These are phyloP conservation scores for Numenius arquata DNA, from an alignment of 2,113 vertebrate species.

Conservation along the genomic window DNA sequence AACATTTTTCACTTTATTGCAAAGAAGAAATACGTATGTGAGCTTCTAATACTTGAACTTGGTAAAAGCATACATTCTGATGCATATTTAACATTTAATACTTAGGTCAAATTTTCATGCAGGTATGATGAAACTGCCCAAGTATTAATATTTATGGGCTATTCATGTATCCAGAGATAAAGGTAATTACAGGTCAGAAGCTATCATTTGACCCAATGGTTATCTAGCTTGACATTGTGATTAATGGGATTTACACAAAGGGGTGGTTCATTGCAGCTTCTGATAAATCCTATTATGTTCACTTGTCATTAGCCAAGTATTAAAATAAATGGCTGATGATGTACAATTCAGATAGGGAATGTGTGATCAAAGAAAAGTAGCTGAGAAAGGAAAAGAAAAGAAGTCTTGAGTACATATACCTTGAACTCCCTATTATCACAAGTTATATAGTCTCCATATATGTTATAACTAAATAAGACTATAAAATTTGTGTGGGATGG, in stretches of 20 bases:
- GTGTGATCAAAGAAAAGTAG: background rate
- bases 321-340: constrained; percentile 50
- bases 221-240: constrained; percentile 29
- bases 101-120: background rate
- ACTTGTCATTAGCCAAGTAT: constrained; percentile 13
- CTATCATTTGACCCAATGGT: constrained; percentile 4
- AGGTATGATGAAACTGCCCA: background rate
- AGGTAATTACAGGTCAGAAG: constrained; percentile 25
- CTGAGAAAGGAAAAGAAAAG: background rate
- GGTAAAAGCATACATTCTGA: background rate
- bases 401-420: background rate
- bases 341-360: constrained; percentile 11
- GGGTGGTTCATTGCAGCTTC: background rate
- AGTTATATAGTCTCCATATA: background rate
- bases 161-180: background rate
- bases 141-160: background rate
- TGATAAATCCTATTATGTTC: constrained; percentile 23
- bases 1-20: background rate
- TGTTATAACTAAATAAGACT: background rate
- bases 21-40: background rate
- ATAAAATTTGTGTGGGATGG: background rate
- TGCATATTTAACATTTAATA: background rate
- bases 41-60: background rate
- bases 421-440: background rate
- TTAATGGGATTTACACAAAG: constrained; percentile 47